Evolutionary conservation across 1,140 invertebrate genomes (phyloP), one percentile per base, ranked within the genome.

Genomic region (Neodiprion fabricii): DNA sequence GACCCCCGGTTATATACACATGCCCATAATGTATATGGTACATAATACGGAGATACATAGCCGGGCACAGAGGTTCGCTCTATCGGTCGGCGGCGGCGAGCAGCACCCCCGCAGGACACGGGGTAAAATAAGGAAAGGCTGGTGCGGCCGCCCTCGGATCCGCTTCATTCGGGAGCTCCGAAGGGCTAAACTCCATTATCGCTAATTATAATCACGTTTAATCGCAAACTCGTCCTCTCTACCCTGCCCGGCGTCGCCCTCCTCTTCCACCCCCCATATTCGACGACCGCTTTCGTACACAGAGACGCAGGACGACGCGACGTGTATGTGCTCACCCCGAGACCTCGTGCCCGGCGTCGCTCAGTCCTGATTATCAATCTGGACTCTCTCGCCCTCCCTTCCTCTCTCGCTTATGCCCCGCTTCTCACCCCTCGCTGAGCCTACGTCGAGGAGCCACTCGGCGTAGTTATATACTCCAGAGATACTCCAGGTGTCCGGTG

Each of bases 121-220:
- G 61, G 21, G 61, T 48, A n/a, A 67, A 65, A 49, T 73, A 17
- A 65, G 50, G 50, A 68, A 73, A 65, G 72, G 61, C 70, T 66
- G 66, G 67, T 49, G 71, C 53, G 12, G 28, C 9, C 47, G 49
- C 47, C 65, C 70, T 11, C 68, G 47, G 21, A 2, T 65, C 70
- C 73, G 21, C 72, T 28, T 50, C 76, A 73, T 40, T 74, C 78
- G 75, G 73, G 50, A 81, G 80, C 79, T 81, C 79, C 78, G 70
- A 79, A 77, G 77, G 53, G 80, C 75, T 78, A 85, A 85, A 86
- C 83, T 85, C 84, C 81, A 85, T 86, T 85, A 86, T 85, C 83
- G 81, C 83, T 86, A 85, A 86, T 86, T 84, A 85, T 85, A 85
- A 86, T 85, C 81, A 80, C 83, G 79, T 85, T 85, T 85, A 85